Evolutionary conservation across 2,797 vertebrate species (phyloP).

Genomic region (Lacerta agilis): DNA sequence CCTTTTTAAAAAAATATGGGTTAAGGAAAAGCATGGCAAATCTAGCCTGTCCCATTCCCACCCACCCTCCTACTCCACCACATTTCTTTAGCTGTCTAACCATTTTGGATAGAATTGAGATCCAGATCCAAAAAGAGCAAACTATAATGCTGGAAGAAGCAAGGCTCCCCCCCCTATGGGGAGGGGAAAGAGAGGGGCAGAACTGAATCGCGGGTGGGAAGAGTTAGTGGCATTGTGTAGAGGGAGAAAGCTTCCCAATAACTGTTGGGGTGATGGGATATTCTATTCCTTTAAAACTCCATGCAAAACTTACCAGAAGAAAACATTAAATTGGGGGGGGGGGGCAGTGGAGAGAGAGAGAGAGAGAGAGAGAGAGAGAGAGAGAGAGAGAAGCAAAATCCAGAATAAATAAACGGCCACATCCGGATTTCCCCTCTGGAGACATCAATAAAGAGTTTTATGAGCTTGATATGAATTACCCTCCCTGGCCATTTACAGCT

Average conservation of each 20-base stretch:
- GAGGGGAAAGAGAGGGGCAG: too few species aligned
- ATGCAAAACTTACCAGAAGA: constrained; percentile 54
- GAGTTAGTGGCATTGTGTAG: neutral
- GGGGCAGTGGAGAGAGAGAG: constrained; percentile 33
- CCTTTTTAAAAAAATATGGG: neutral
- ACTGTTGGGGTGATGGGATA: constrained; percentile 5
- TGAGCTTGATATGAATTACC: constrained; percentile 75
- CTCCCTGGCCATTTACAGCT: constrained; percentile 67
- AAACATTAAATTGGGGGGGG: constrained; percentile 56
- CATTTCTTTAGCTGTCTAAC: neutral
- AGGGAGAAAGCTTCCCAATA: constrained; percentile 1
- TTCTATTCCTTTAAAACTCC: constrained; percentile 75
- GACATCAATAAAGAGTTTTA: constrained; percentile 76
- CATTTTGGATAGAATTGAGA: neutral
- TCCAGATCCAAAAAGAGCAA: neutral
- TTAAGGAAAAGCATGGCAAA: neutral
- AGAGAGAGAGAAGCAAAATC: constrained; percentile 59
- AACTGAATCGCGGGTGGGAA: neutral
- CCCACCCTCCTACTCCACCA: neutral
- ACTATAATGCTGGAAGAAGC: neutral
- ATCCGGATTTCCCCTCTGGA: constrained; percentile 79
- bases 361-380: constrained; percentile 41
- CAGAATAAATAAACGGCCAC: constrained; percentile 77
- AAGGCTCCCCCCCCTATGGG: neutral
- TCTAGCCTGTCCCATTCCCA: too few species aligned